Conservation (phyloP, 2,797 vertebrate genomes). For the Somateria mollissima region DNA sequence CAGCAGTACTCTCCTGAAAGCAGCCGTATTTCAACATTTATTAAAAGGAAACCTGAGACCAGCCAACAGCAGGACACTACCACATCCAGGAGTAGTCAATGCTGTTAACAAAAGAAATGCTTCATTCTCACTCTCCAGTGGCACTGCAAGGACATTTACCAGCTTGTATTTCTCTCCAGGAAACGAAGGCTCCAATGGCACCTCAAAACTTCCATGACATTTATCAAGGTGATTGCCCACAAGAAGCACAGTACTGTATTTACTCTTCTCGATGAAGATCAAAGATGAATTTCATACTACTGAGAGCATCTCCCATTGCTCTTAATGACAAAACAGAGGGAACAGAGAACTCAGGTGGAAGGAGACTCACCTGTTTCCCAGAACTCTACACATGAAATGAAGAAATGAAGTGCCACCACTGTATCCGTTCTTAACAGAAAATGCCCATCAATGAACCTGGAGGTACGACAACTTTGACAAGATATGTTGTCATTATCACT, state of each 20-base stretch:
- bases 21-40: not conserved
- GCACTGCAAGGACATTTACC: not conserved
- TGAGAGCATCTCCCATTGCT: not conserved
- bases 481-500: not conserved
- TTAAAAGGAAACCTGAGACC: not conserved
- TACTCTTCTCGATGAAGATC: not conserved
- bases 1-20: not conserved
- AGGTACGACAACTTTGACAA: not conserved
- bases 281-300: not conserved
- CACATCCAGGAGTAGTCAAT: not conserved
- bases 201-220: not conserved
- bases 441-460: not conserved
- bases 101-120: rapidly evolving
- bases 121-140: not conserved
- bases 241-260: not conserved
- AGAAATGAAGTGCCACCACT: not conserved
- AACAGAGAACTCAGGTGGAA: not conserved
- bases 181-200: not conserved
- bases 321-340: not conserved
- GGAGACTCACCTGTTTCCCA: not conserved
- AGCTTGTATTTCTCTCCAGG: not conserved
- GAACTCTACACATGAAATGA: not conserved
- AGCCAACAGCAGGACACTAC: not conserved
- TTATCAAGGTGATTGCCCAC: not conserved
- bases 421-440: not conserved